These are phyloP conservation scores for Arctopsyche grandis DNA, from an alignment of 1,140 invertebrate genomes.

Conservation along the genomic window DNA sequence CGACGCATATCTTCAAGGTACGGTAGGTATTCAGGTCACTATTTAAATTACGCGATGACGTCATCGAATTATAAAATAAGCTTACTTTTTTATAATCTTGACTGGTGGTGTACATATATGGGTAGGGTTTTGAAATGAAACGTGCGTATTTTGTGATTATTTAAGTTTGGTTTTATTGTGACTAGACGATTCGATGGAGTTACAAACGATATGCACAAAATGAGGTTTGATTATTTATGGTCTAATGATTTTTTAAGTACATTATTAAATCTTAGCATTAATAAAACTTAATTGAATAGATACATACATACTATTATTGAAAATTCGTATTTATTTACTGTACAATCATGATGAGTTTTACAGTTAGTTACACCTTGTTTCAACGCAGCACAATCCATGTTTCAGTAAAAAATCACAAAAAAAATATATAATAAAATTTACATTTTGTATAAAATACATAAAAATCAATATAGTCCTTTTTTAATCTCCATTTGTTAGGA, in stretches of 20 bases:
- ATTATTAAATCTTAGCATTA: slow-evolving; percentile 49
- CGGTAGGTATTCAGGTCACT: slow-evolving; percentile 30
- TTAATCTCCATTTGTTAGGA: slow-evolving; percentile 14
- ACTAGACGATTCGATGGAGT: slow-evolving; percentile 56
- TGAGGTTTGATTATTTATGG: slow-evolving; percentile 51
- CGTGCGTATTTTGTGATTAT: slow-evolving; percentile 43
- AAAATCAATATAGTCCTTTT: neutral
- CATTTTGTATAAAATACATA: neutral
- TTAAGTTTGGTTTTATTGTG: slow-evolving; percentile 56
- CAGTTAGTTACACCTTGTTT: slow-evolving; percentile 13
- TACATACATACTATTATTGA: slow-evolving; percentile 54
- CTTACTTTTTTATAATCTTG: neutral
- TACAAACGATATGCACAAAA: slow-evolving; percentile 56
- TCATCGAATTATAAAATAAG: neutral
- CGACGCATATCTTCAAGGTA: slow-evolving; percentile 35
- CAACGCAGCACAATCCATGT: slow-evolving; percentile 12
- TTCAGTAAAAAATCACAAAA: neutral
- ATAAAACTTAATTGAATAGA: slow-evolving; percentile 48
- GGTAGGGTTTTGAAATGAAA: slow-evolving; percentile 34
- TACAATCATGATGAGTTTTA: slow-evolving; percentile 39
- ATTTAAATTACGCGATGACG: slow-evolving; percentile 21
- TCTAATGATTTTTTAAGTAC: slow-evolving; percentile 51
- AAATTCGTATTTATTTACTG: slow-evolving; percentile 48
- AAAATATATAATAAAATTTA: neutral
- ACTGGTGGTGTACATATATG: too few relatives aligned